Conservation (phyloP, 2,888 invertebrate species). For the Ophion slaviceki region DNA sequence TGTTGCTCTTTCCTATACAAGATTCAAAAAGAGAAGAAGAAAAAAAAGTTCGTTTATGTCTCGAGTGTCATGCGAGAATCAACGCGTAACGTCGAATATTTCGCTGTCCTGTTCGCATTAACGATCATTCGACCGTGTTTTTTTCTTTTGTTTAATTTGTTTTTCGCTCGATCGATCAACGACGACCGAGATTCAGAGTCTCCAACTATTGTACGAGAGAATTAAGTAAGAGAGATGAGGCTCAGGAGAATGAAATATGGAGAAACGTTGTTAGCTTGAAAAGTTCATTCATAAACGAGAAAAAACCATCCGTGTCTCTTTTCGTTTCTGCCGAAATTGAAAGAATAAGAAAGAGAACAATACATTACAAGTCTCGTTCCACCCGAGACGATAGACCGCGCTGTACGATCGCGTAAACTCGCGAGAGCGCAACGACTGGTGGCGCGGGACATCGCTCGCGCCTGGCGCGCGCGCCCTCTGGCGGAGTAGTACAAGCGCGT, state of each 20-base stretch:
- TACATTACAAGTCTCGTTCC: slow-evolving; percentile 9
- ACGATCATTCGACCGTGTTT: background rate
- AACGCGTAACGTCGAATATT: background rate
- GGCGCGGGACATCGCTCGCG: background rate
- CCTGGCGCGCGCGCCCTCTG: background rate
- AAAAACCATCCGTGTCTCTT: background rate
- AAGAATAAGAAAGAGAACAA: background rate
- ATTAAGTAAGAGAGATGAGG: background rate
- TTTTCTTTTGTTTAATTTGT: background rate
- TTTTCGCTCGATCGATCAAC: slow-evolving; percentile 1
- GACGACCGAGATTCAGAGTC: background rate
- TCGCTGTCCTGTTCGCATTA: slow-evolving; percentile 7
- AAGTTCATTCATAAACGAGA: background rate
- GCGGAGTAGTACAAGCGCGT: slow-evolving; percentile 12
- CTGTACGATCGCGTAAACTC: background rate
- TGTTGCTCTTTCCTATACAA: slow-evolving; percentile 40
- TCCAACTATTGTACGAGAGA: background rate
- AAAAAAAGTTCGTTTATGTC: slow-evolving; percentile 3
- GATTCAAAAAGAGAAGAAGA: background rate
- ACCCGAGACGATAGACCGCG: background rate
- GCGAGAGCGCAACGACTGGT: background rate
- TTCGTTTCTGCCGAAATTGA: background rate
- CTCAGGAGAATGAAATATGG: background rate
- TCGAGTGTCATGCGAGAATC: slow-evolving; percentile 1
- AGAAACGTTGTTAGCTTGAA: background rate